Conservation (phyloP, 1,140 invertebrate genomes). For the Lasaia peninsularis region DNA sequence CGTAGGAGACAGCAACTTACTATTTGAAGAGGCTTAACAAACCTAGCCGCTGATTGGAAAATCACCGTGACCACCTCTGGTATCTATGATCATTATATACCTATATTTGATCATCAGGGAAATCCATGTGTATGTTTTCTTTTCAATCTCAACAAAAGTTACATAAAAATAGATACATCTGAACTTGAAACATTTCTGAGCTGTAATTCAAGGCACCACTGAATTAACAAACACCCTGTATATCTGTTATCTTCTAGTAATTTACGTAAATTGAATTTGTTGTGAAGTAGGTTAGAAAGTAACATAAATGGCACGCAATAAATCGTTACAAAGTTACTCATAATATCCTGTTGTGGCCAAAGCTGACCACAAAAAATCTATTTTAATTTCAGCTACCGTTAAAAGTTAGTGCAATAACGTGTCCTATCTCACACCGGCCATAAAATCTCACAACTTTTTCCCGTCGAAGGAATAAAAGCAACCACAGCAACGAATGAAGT, state of each 20-base stretch:
- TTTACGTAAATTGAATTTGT: constrained; percentile 3
- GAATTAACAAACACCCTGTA: too few species aligned
- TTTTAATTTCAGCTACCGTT: constrained; percentile 62
- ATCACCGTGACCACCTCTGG: too few species aligned
- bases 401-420: constrained; percentile 73
- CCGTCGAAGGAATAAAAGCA: constrained; percentile 70
- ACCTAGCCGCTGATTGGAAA: too few species aligned
- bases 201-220: too few species aligned
- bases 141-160: too few species aligned
- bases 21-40: too few species aligned
- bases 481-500: constrained; percentile 73
- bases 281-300: constrained; percentile 3
- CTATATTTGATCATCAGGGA: too few species aligned
- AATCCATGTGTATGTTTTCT: too few species aligned
- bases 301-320: constrained; percentile 3
- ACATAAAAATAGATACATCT: too few species aligned
- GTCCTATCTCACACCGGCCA: constrained; percentile 74
- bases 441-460: constrained; percentile 75
- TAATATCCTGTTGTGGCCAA: constrained; percentile 18
- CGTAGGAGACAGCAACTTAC: too few species aligned
- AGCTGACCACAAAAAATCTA: constrained; percentile 65
- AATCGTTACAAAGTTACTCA: constrained; percentile 1
- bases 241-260: background rate
- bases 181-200: too few species aligned
- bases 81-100: too few species aligned